Evolutionary conservation across 2,113 vertebrate species (phyloP), one percentile per base, ranked within the genome.

Genomic region (Labeo catla): DNA sequence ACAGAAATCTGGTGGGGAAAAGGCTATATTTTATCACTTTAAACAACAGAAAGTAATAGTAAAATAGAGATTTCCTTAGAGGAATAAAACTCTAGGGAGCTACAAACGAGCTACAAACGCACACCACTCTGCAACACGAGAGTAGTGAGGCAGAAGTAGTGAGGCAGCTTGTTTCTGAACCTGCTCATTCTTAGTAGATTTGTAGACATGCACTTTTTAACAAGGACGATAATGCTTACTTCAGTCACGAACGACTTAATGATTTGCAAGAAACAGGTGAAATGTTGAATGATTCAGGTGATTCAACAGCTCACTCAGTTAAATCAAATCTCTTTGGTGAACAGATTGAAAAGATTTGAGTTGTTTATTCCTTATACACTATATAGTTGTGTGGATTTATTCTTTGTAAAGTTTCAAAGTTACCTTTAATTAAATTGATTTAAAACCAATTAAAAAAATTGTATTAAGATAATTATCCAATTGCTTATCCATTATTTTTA

Each of bases 391-490:
- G 43, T 6, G 0, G 16, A 72, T 45, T 45, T 2, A 43, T 72
- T n/a, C 4, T 72, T 39, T 10, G 36, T 70, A 3, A 66, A 66
- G 36, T 36, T 16, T 36, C 2, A 16, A 1, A 5, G 9, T 23
- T 47, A 49, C 45, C 45, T 74, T 74, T 74, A 23, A 74, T 23
- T 49, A 74, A 49, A 74, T 74, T 8, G 72, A 74, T 74, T 74
- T 6, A 49, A 23, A 23, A 43, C 11, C 45, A 15, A 28, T 28
- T 49, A 21, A 28, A 43, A 49, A 47, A 12, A 23, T 13, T 74
- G 45, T 12, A 49, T 49, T 23, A 21, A 21, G 21, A 74, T 74
- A 23, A 13, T 23, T 74, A 45, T 72, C 68, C n/a, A 1, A 49
- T 49, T 74, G 21, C 19, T 23, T 47, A n/a, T 47, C 72, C 10